Base-by-base conservation (phyloP, 1,140 invertebrate genomes). In the Goniozus legneri region DNA sequence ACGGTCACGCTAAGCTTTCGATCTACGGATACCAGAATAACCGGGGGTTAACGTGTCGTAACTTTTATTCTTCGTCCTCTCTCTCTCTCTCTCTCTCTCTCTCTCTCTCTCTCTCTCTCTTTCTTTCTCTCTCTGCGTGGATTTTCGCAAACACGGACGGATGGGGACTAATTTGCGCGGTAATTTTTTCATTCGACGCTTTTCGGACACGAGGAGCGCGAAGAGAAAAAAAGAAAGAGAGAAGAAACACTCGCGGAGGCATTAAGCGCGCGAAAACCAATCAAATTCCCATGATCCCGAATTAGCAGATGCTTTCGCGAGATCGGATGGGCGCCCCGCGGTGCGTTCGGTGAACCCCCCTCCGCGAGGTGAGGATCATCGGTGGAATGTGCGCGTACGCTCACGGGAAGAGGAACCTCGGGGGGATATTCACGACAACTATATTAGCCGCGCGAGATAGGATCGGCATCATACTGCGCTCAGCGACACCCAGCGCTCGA, bases 201-300 rank as follows among this genome's bases (percentile, higher is more conserved):
- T 10, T 27, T 27, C 24, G 24, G 24, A 27, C 24, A 27, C 4
- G 24, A 27, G 10, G 24, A 27, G 36, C 38, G 49, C 32, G 51
- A 55, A 57, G 49, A 55, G 44, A 50, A 16, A 22, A 22, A 12
- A 44, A 14, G n/a, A 14, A 22, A n/a, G 20, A 21, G 13, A 22
- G 13, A 40, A 21, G 10, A 8, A 22, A n/a, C 8, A n/a, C 19
- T 12, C 3, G 22, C 14, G 20, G 22, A 12, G 6, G 12, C 14
- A 13, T 20, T 8, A 24, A 19, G 41, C 13, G 44, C 39, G n/a
- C 47, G 54, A 54, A 60, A 60, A 60, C 68, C 67, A 76, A 76
- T 76, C 71, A 76, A 76, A 75, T 70, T 69, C 65, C 69, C 72
- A 75, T 76, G 72, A 76, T 73, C 74, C 67, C 71, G 71, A 75